Conservation (phyloP, 2,797 vertebrate species). For the Dendrocincla fuliginosa region DNA sequence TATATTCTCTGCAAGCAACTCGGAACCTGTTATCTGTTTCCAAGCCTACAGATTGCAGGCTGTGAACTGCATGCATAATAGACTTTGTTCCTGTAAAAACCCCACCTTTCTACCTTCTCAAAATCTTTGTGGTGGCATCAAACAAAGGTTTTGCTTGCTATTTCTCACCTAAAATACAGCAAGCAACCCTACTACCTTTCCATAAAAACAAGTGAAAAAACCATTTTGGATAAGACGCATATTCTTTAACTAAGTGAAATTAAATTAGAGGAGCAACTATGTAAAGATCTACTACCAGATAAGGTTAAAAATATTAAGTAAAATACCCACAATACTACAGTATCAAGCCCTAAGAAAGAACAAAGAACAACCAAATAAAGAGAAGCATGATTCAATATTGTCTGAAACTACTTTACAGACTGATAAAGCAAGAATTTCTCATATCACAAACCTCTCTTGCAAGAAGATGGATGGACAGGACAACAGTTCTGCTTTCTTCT, state of each 20-base stretch:
- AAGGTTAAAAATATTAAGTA: neutral
- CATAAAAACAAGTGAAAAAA: neutral
- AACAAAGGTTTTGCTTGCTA: neutral
- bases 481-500: neutral
- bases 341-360: neutral
- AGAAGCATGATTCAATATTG: fast-evolving
- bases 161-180: neutral
- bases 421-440: neutral
- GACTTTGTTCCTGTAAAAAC: neutral
- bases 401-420: neutral
- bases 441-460: neutral
- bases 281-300: neutral
- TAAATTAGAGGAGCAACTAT: neutral
- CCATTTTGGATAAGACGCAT: neutral
- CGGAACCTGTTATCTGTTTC: slow-evolving; percentile 26
- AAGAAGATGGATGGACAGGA: neutral
- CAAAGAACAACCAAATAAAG: neutral
- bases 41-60: neutral
- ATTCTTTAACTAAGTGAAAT: neutral
- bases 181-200: neutral
- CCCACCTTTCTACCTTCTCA: neutral
- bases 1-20: slow-evolving; percentile 15
- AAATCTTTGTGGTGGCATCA: neutral
- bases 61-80: slow-evolving; percentile 6
- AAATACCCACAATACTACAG: neutral